phyloP scores from a whole-genome alignment of 2,888 invertebrate genomes.

The Caenorhabditis sp. region DNA sequence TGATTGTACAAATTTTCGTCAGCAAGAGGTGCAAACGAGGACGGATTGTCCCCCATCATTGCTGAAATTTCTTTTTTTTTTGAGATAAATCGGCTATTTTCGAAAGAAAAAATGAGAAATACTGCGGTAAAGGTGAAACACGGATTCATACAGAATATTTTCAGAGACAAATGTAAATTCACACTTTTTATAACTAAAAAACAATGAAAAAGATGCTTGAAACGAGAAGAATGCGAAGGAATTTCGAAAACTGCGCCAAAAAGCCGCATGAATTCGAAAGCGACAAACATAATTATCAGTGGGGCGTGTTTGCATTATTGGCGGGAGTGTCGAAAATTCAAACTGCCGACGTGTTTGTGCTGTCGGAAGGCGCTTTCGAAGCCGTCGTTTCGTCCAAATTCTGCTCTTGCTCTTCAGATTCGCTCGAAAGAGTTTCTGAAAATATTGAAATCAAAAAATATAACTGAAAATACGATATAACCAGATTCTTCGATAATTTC shows the following conservation, averaged over 20 bases:
- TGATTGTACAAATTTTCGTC: conserved; percentile 26
- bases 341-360: conserved; percentile 3
- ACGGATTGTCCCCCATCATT: conserved; percentile 29
- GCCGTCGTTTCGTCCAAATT: not conserved
- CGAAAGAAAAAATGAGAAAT: not conserved
- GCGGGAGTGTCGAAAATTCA: conserved; percentile 17
- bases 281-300: conserved; percentile 12
- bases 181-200: no score
- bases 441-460: not conserved
- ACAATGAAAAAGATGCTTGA: not conserved
- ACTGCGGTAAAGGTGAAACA: not conserved
- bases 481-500: conserved; percentile 28
- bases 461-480: conserved; percentile 7
- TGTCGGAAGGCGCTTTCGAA: not conserved
- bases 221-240: not conserved
- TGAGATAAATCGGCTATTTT: not conserved
- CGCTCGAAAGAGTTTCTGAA: conserved; percentile 21
- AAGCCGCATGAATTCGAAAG: conserved; percentile 13
- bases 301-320: conserved; percentile 19
- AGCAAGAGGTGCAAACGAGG: conserved; percentile 9
- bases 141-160: no score
- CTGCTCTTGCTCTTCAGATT: conserved; percentile 7
- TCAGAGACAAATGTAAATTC: no score
- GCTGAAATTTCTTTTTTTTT: not conserved
- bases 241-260: conserved; percentile 48